Evolutionary conservation across 1,140 invertebrate genomes (phyloP), one percentile per base, ranked within the genome.

Genomic region (Ceratosolen solmsi): DNA sequence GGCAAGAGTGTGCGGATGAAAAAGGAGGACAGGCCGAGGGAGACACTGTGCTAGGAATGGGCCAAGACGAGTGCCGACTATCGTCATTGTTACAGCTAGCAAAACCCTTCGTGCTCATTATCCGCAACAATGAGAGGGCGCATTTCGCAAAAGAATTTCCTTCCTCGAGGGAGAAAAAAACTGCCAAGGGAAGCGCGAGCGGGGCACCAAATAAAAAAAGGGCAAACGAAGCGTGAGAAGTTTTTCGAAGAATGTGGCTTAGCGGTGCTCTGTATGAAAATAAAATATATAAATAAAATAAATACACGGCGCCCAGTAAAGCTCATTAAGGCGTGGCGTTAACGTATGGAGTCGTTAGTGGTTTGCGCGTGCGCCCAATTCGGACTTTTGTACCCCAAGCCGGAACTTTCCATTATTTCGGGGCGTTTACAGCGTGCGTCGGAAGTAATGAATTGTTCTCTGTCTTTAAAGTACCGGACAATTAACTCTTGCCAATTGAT

Each of bases 341-440:
- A 89, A 90, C 86, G 85, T 89, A 90, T 87, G 84, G 83, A 84
- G 87, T 90, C 89, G 85, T 90, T 90, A 90, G 86, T 84, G 80
- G 82, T n/a, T 36, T 56, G n/a, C 33, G 49, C 25, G 51, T n/a
- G 56, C 11, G 17, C 33, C 51, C 5, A 1, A 5, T 33, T 33
- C 41, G n/a, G 41, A 30, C 27, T 9, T 65, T 33, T 77, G 9
- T 51, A n/a, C 2, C 15, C 27, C 9, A 0, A 49, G 17, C n/a
- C 41, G n/a, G 20, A 33, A 49, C 49, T 71, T 70, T 27, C 20
- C 36, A 27, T 27, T 63, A 27, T 58, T 36, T n/a, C 2, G 13
- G 54, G 27, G 30, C 22, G 25, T 33, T 73, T 56, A 2, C 49
- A 70, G 20, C 70, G 1, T 2, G 30, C 71, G 13, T 5, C 25